phyloP scores from a whole-genome alignment of 2,888 invertebrate species.

The Brachylomia viminalis region DNA sequence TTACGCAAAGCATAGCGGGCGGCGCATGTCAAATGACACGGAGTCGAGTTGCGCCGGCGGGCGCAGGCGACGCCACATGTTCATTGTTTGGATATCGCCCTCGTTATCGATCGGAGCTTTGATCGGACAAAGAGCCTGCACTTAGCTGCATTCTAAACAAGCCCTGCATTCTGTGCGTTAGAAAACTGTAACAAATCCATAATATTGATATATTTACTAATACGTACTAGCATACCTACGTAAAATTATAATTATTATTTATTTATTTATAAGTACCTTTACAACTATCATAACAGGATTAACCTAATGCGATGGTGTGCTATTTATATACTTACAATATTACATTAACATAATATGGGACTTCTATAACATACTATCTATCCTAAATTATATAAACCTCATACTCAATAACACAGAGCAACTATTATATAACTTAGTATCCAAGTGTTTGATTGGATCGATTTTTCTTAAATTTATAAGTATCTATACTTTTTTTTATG shows the following conservation, averaged over 20 bases:
- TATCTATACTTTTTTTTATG: neutral
- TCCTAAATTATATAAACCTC: no score
- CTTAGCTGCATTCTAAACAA: conserved; percentile 61
- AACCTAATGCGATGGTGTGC: no score
- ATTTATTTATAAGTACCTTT: no score
- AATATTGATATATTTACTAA: conserved; percentile 2
- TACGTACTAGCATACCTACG: neutral
- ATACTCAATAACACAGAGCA: no score
- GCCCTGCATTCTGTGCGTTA: conserved; percentile 38
- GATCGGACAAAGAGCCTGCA: conserved; percentile 67
- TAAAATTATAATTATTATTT: neutral
- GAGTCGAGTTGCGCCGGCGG: conserved; percentile 65
- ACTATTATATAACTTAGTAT: no score
- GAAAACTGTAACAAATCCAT: conserved; percentile 42
- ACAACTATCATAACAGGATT: no score
- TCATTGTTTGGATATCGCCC: conserved; percentile 77
- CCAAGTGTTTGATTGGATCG: neutral
- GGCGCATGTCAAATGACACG: conserved; percentile 68
- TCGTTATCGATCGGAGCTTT: conserved; percentile 71
- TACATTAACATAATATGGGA: no score
- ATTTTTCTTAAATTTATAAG: neutral
- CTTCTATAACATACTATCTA: no score
- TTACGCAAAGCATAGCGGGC: conserved; percentile 70
- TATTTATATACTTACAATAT: no score
- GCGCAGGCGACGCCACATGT: conserved; percentile 74